phyloP scores from a whole-genome alignment of 2,113 vertebrate species.

The Rhea americana region DNA sequence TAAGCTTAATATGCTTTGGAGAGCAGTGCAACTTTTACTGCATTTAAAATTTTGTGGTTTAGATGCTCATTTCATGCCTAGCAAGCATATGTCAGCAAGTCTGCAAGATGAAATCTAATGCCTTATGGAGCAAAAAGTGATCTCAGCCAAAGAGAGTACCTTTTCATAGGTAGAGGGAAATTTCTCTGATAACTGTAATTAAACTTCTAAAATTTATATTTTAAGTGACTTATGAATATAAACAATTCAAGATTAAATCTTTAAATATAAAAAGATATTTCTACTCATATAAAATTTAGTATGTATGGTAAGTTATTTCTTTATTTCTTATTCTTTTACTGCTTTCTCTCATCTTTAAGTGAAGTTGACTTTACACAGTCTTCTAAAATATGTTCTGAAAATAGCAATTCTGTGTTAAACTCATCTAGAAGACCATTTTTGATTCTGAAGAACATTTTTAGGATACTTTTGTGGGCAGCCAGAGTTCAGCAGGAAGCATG shows the following conservation, averaged over 20 bases:
- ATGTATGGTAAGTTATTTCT: background rate
- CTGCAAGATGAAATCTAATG: background rate
- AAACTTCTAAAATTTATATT: background rate
- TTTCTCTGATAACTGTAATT: background rate
- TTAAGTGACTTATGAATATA: constrained; percentile 1
- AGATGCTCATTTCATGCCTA: constrained; percentile 22
- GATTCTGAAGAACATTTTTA: background rate
- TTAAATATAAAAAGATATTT: background rate
- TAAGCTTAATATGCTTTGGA: background rate
- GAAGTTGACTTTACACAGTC: background rate
- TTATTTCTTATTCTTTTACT: background rate
- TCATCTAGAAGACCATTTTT: background rate
- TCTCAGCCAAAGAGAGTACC: background rate
- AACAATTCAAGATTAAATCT: background rate
- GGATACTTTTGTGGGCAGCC: background rate
- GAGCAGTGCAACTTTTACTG: background rate
- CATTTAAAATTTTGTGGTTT: constrained; percentile 40
- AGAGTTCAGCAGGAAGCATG: background rate
- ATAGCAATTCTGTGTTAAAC: background rate
- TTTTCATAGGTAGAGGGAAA: background rate
- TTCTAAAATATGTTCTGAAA: constrained; percentile 1
- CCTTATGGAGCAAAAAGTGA: background rate
- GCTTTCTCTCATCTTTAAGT: background rate
- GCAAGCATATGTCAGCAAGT: constrained; percentile 6
- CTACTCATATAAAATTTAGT: background rate